Evolutionary conservation across 30 jellyfish, hydroid and myxozoan genomes (phyloP).

Genomic region (Cassiopea xamachana): DNA sequence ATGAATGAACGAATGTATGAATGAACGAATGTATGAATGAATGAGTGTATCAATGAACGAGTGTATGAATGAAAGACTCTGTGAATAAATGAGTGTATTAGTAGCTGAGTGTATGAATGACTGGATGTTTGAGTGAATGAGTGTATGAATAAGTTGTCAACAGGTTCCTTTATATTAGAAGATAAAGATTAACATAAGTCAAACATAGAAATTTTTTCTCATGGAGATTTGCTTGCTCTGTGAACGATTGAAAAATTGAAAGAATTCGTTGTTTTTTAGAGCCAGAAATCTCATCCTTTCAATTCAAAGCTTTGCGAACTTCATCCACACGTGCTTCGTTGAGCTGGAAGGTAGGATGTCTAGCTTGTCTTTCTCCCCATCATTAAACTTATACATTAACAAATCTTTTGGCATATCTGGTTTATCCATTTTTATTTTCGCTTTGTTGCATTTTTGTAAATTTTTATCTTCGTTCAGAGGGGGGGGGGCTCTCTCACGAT

Average conservation of each 20-base stretch:
- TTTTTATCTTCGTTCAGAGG: no score
- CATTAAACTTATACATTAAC: not conserved
- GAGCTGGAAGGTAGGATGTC: constrained; percentile 46
- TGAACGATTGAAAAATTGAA: not conserved
- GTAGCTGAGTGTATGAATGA: no score
- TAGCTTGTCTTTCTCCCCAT: no score
- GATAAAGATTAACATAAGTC: not conserved
- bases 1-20: constrained; percentile 1
- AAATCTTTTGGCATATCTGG: no score
- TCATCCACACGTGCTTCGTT: constrained; percentile 46
- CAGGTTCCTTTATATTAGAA: no score
- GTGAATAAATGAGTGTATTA: not conserved
- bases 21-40: not conserved
- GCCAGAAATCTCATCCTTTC: constrained; percentile 39
- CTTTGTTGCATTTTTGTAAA: no score
- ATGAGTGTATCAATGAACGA: not conserved
- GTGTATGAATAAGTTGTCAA: no score
- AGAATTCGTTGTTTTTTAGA: not conserved
- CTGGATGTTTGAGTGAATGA: no score
- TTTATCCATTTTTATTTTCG: no score
- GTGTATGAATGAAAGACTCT: not conserved
- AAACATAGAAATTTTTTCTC: not conserved
- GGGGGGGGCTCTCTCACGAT: no score
- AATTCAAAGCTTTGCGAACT: constrained; percentile 20
- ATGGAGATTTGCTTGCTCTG: not conserved